These are phyloP conservation scores for Acridotheres tristis DNA, from an alignment of 2,797 vertebrate genomes.

Conservation along the genomic window DNA sequence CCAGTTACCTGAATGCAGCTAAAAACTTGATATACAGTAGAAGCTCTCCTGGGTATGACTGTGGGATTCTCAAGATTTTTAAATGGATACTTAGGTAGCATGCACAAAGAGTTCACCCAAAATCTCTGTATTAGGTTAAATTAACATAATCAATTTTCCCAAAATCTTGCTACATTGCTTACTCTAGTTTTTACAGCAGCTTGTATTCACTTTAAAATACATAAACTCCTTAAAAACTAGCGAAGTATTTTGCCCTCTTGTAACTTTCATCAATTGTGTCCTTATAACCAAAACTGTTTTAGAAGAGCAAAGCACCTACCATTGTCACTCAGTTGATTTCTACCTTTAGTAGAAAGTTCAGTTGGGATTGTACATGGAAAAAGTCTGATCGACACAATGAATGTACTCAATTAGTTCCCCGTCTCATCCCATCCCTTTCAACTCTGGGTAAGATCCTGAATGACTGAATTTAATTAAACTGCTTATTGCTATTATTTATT, in stretches of 20 bases:
- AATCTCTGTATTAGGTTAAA: conserved; percentile 12
- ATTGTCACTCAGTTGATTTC: background rate
- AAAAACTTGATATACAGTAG: background rate
- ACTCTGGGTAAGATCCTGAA: background rate
- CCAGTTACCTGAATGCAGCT: background rate
- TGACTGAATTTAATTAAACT: background rate
- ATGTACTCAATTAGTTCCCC: background rate
- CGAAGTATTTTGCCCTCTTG: background rate
- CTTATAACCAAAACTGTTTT: background rate
- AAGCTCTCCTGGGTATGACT: conserved; percentile 20
- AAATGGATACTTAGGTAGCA: background rate
- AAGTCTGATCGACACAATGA: background rate
- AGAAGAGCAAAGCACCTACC: background rate
- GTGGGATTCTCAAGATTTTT: background rate
- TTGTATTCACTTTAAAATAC: background rate
- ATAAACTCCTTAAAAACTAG: background rate
- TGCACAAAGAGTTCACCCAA: conserved; percentile 20
- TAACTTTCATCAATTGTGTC: background rate
- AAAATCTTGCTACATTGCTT: background rate
- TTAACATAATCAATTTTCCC: background rate
- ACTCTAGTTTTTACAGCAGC: conserved; percentile 32
- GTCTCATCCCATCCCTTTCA: background rate
- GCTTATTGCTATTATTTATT: conserved; percentile 70
- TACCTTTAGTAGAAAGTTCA: background rate
- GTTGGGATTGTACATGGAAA: background rate